These are phyloP conservation scores for Oscheius sp. DNA, from an alignment of 1,140 invertebrate species.

Conservation along the genomic window DNA sequence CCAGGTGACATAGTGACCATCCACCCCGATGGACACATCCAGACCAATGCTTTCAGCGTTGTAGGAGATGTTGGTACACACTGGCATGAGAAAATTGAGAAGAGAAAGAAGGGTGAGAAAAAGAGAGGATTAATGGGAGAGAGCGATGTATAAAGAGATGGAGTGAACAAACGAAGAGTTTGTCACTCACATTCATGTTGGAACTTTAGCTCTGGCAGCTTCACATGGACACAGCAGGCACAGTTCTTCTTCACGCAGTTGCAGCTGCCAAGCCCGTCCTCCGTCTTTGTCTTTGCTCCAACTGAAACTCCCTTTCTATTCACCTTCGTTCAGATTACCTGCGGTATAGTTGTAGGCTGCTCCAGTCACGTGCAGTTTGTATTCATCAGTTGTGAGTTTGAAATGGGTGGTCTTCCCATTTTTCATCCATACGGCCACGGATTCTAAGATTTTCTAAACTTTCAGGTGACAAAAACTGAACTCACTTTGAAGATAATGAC, in stretches of 20 bases:
- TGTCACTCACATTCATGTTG: not conserved
- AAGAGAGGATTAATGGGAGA: not conserved
- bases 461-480: no score
- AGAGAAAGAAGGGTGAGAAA: not conserved
- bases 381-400: not conserved
- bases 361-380: not conserved
- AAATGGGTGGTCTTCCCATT: not conserved
- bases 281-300: no score
- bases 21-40: conserved; percentile 24
- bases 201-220: not conserved
- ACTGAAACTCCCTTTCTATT: no score
- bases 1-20: conserved; percentile 17
- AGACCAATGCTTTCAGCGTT: conserved; percentile 23
- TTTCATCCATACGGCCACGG: no score
- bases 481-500: not conserved
- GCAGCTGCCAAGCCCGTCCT: not conserved
- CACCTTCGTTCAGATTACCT: not conserved
- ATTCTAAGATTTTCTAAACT: no score
- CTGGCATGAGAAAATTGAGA: not conserved
- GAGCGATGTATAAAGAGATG: not conserved
- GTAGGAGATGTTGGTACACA: conserved; percentile 25
- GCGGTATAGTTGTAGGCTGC: not conserved
- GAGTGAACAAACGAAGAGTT: not conserved
- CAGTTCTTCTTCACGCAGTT: not conserved
- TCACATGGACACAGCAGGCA: not conserved